Conservation (phyloP, 2,113 vertebrate genomes). For the Carassius gibelio region DNA sequence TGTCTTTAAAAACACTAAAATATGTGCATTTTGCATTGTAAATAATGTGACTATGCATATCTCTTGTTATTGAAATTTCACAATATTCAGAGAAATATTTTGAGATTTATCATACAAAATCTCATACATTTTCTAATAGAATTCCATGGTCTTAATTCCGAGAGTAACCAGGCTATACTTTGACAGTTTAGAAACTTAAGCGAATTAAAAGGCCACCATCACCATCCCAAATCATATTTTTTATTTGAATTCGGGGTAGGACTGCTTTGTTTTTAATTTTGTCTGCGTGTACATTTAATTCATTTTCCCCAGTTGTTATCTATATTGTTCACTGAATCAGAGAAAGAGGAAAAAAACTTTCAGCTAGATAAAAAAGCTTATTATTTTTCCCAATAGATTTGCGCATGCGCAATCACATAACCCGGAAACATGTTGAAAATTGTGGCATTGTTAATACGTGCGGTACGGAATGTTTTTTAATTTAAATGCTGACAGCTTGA, state of each 20-base stretch:
- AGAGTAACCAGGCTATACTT: background rate
- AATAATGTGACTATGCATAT: background rate
- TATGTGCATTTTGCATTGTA: background rate
- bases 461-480: background rate
- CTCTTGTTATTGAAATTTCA: background rate
- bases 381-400: background rate
- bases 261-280: background rate
- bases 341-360: background rate
- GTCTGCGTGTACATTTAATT: background rate
- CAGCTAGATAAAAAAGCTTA: background rate
- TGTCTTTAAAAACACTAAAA: background rate
- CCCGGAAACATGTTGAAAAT: background rate
- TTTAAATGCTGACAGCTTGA: background rate
- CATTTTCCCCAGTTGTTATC: background rate
- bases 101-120: too few species aligned
- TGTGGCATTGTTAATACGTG: background rate
- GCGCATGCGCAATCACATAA: background rate
- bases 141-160: background rate
- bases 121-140: background rate
- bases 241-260: background rate
- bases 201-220: background rate
- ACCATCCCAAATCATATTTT: background rate
- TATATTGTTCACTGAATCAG: background rate
- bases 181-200: background rate
- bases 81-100: too few species aligned